phyloP scores from a whole-genome alignment of 2,888 invertebrate species.

The Caenorhabditis wallacei region DNA sequence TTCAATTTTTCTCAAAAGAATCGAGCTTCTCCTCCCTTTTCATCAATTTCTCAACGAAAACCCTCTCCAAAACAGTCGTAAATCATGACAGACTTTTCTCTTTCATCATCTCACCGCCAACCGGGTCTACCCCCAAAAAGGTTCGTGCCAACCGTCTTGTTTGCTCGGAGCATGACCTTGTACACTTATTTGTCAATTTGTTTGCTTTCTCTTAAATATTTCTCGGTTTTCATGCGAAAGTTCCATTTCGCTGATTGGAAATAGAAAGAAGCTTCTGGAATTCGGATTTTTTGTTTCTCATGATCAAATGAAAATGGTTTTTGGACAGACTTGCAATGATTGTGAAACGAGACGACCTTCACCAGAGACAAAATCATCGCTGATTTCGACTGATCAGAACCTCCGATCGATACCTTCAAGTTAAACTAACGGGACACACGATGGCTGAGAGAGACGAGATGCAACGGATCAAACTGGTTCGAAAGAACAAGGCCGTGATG shows the following conservation, averaged over 20 bases:
- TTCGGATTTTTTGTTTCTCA: too few relatives aligned
- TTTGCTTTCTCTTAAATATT: not conserved
- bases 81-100: too few relatives aligned
- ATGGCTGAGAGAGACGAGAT: not conserved
- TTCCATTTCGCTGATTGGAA: too few relatives aligned
- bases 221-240: not conserved
- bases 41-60: too few relatives aligned
- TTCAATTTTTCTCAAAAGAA: too few relatives aligned
- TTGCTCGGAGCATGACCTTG: not conserved
- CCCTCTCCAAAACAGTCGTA: too few relatives aligned
- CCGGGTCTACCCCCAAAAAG: not conserved
- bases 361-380: not conserved
- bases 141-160: constrained; percentile 27
- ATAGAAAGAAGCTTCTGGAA: too few relatives aligned
- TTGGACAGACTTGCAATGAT: not conserved
- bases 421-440: constrained; percentile 29
- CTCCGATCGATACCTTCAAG: constrained; percentile 37
- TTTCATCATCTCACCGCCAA: not conserved
- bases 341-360: constrained; percentile 6
- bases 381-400: constrained; percentile 7
- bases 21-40: too few relatives aligned
- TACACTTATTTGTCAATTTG: constrained; percentile 11
- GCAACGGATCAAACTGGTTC: constrained; percentile 60
- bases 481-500: constrained; percentile 58
- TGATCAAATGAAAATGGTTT: too few relatives aligned